Conservation (phyloP, 2,888 invertebrate species). For the Apamea monoglypha region DNA sequence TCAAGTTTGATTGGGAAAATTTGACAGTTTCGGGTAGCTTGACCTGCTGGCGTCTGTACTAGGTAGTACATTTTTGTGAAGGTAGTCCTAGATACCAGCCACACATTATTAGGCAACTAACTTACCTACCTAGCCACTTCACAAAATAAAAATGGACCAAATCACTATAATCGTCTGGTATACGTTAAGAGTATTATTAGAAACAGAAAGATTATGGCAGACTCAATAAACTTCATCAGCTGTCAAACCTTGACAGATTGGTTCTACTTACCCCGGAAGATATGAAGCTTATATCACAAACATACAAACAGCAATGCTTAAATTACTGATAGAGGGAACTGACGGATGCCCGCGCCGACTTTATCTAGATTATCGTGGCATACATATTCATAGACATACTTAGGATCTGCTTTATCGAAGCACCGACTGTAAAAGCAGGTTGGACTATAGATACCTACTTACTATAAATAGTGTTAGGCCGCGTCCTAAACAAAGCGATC, state of each 20-base stretch:
- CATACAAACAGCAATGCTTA: conserved; percentile 43
- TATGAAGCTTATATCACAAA: conserved; percentile 28
- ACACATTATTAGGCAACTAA: background rate
- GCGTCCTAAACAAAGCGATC: background rate
- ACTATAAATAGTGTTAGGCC: background rate
- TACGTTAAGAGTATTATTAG: background rate
- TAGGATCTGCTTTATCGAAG: conserved; percentile 29
- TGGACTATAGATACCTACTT: background rate
- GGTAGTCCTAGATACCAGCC: background rate
- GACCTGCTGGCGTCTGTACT: no score
- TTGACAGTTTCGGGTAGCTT: no score
- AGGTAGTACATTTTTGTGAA: background rate
- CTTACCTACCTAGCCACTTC: no score
- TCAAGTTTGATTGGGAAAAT: no score
- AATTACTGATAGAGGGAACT: conserved; percentile 35
- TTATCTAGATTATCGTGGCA: conserved; percentile 48
- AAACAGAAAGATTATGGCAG: background rate
- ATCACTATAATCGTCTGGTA: background rate
- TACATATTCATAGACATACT: conserved; percentile 55
- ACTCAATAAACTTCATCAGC: background rate
- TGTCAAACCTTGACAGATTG: conserved; percentile 17
- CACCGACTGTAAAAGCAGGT: background rate
- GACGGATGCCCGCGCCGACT: conserved; percentile 37
- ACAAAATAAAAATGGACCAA: background rate
- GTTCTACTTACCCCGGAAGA: background rate